Evolutionary conservation across 2,888 invertebrate genomes (phyloP), one percentile per base, ranked within the genome.

Genomic region (Agrochola litura): DNA sequence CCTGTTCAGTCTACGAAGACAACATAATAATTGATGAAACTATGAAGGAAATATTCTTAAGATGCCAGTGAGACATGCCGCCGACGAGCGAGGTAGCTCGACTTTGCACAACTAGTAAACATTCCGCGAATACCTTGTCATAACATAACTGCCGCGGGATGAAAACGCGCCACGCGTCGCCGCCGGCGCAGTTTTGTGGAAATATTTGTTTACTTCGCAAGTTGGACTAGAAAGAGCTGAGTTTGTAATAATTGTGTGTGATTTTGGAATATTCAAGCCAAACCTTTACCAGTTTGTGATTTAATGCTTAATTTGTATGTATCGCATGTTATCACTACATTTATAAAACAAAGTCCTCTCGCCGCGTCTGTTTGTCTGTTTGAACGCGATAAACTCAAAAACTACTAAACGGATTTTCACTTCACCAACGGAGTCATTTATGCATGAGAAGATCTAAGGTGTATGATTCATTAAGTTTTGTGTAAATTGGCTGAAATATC

Each of bases 61-160:
- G 85, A 79, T 78, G 58, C 73, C 73, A 68, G 60, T n/a, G 37
- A 60, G 56, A 58, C 66, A 68, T 70, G 30, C 63, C 37, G 61
- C 30, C 37, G 70, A 37, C 37, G 54, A 65, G 64, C 61, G 64
- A 49, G 63, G 73, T 64, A 60, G 67, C 73, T 43, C 54, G 52
- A 77, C 58, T 78, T 71, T 71, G 74, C 54, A 43, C 70, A 78
- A 72, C 81, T 77, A 77, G 80, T 79, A 79, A 75, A 73, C 74
- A 86, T 85, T 80, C 77, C 72, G 16, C 22, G 65, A 85, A 77
- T 77, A 72, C 49, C 79, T 71, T 43, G 70, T 71, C 73, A 61
- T 75, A 72, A 75, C 66, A 70, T 58, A 65, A 71, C 71, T 66
- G 46, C 41, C 58, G 6, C 14, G 25, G 37, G 60, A 63, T 71